Base-by-base conservation (phyloP, 2,113 vertebrate genomes). In the Grammomys surdaster region DNA sequence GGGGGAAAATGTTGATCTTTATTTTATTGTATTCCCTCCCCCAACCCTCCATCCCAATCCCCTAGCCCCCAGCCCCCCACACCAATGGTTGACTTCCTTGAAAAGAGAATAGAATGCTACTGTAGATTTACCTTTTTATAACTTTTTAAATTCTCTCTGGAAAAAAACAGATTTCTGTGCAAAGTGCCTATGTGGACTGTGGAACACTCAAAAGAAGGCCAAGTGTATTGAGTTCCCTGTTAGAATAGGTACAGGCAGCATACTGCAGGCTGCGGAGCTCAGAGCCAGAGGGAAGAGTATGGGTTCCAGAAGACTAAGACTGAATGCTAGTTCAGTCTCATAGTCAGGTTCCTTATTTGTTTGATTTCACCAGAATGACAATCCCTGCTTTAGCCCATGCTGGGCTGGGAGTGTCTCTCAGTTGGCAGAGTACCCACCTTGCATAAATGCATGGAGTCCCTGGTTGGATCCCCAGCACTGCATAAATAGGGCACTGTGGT, bases 1-100 rank as follows among this genome's bases (percentile, higher is more conserved):
- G 93, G 97, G 51, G 51, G 51, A 98, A 96, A 97, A 89, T 85
- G 48, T 84, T 89, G 91, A 43, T 56, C 70, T 26, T n/a, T n/a
- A 12, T 17, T 70, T 36, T 70, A 51, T 78, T 58, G 20, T 69
- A 88, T 93, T 84, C 80, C 78, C 81, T 40, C 36, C 51, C 5
- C 51, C 51, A 51, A 0, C 10, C 11, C 70, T 8, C 17, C 16
- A 6, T 3, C 65, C 24, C 65, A 3, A 67, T 9, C 65, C 24
- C 28, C 28, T 9, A 26, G 1, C 8, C 8, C 8, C 24, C 26
- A 31, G 10, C 67, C 60, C 13, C 31, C 13, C 16, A 16, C 73
- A 54, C 20, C 7, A 87, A 70, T 90, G 69, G 89, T 73, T 96
- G 85, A 91, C 78, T 95, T 96, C 46, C 84, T 89, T 81, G 58